Evolutionary conservation across 2,888 invertebrate genomes (phyloP).

Genomic region (Noctua janthina): DNA sequence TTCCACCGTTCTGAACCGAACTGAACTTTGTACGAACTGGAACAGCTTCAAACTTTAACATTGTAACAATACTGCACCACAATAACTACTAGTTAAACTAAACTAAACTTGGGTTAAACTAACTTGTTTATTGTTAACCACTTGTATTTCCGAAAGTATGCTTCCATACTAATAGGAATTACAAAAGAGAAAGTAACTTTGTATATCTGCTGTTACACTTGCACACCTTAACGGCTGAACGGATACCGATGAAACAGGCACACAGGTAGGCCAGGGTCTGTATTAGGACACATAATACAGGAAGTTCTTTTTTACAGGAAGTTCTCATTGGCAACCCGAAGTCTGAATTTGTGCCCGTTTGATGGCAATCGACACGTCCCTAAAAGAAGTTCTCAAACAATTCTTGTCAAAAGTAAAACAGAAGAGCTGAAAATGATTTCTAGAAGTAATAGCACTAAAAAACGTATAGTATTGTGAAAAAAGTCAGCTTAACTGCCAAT

Average conservation of each 20-base stretch:
- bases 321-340: not conserved
- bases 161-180: not conserved
- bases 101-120: constrained; percentile 12
- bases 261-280: not conserved
- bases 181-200: not conserved
- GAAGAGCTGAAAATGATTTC: not conserved
- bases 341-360: not conserved
- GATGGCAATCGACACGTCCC: too few relatives aligned
- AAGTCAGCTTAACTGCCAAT: not conserved
- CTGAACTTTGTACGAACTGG: constrained; percentile 14
- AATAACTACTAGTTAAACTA: constrained; percentile 2
- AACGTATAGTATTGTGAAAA: too few relatives aligned
- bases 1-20: not conserved
- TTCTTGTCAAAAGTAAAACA: too few relatives aligned
- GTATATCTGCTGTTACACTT: not conserved
- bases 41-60: constrained; percentile 24
- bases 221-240: not conserved
- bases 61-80: constrained; percentile 18
- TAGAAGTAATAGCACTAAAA: not conserved
- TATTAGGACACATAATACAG: too few relatives aligned
- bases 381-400: too few relatives aligned
- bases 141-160: not conserved
- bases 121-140: constrained; percentile 4
- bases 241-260: not conserved
- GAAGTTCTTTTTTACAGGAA: not conserved